Evolutionary conservation across 64 coral and sea anemone genomes (phyloP), one percentile per base, ranked within the genome.

Genomic region (Astreopora myriophthalma): DNA sequence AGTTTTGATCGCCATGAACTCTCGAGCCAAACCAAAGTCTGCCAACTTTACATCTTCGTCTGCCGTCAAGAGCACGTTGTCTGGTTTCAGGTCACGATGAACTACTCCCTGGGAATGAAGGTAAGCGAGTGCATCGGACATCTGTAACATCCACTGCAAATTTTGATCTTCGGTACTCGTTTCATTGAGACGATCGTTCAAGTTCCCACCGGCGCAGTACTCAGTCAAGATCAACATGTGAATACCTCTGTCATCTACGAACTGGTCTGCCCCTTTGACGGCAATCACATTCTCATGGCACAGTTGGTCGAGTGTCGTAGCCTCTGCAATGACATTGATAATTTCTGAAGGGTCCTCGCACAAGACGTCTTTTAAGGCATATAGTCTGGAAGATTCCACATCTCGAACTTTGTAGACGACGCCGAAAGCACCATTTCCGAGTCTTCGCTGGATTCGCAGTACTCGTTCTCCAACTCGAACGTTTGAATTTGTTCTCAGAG

Each of bases 61-160:
- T 19, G 32, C 30, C 2, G 87, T 78, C 71, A 89, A 32, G 3
- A 89, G 73, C 2, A 89, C 87, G 23, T 89, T 89, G 33, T 89
- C 87, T 11, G 87, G 71, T 57, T 89, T 89, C 20, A 89, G 31
- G 25, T 89, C 87, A 8, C 87, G 71, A 44, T 89, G 87, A 89
- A 89, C 72, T 10, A 89, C 61, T 22, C 3, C 35, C 3, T 46
- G 9, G 6, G 46, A 13, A 23, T 89, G 87, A 6, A 89, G 72
- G 27, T 29, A 89, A 5, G 17, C 14, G 9, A 89, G 36, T 8
- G 73, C 88, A 19, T 34, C 22, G 12, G 88, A 60, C 25, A 80
- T 35, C 48, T 90, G 73, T 20, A 26, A 34, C 74, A 90, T 80
- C 88, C 88, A 90, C 28, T 22, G 60, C 2, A 51, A 8, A 3